phyloP scores from a whole-genome alignment of 2,797 vertebrate genomes.

The Tangara arthus region DNA sequence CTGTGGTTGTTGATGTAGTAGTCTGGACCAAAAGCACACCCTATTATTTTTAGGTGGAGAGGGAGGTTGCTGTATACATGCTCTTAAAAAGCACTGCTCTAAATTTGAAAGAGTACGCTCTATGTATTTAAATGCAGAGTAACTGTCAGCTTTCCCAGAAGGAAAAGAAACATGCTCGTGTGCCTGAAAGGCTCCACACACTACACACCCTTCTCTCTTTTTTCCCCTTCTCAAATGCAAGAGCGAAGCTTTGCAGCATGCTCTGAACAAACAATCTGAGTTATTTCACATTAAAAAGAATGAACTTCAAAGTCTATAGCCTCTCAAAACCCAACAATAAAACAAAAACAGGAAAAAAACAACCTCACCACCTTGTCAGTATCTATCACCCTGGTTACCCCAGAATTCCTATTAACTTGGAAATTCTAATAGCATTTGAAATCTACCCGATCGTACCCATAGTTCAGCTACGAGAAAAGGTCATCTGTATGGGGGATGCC shows the following conservation, averaged over 20 bases:
- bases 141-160: background rate
- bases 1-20: background rate
- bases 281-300: background rate
- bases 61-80: background rate
- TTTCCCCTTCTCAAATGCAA: background rate
- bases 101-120: background rate
- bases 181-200: background rate
- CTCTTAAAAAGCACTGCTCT: background rate
- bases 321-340: background rate
- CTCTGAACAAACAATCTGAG: background rate
- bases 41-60: background rate
- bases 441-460: fast-evolving
- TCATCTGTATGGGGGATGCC: background rate
- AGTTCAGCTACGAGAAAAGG: background rate
- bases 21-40: background rate
- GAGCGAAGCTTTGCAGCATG: background rate
- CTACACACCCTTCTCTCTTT: background rate
- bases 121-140: background rate
- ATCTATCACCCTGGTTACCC: background rate
- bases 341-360: background rate
- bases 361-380: background rate
- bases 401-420: background rate
- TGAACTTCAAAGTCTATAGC: background rate
- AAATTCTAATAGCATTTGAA: background rate
- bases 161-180: background rate